These are phyloP conservation scores for Teleogryllus occipitalis DNA, from an alignment of 1,140 invertebrate species.

Conservation along the genomic window DNA sequence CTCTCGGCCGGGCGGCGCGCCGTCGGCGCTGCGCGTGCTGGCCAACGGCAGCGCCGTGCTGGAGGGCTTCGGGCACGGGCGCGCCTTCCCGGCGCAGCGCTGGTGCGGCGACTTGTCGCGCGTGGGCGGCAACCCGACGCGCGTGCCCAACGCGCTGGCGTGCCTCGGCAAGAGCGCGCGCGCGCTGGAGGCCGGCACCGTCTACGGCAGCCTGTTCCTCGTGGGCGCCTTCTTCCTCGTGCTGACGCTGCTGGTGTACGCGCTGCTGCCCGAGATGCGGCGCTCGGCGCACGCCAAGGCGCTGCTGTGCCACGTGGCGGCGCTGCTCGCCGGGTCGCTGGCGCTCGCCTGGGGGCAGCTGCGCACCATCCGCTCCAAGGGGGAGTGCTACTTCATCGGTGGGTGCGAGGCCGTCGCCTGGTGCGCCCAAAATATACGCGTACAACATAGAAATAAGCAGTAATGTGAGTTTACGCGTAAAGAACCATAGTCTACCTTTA, in stretches of 20 bases:
- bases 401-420: background rate
- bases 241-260: conserved; percentile 24
- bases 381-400: background rate
- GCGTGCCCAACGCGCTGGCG: background rate
- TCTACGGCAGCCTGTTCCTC: conserved; percentile 15
- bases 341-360: conserved; percentile 17
- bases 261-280: conserved; percentile 22
- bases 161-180: background rate
- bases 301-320: conserved; percentile 22
- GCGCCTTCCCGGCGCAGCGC: no score
- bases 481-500: no score
- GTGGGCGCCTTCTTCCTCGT: conserved; percentile 23
- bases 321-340: conserved; percentile 14
- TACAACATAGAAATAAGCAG: no score
- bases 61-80: no score
- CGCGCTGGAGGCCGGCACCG: no score
- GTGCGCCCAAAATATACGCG: no score
- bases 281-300: conserved; percentile 25
- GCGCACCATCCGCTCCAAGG: background rate
- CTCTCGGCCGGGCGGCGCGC: no score
- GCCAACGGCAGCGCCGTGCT: no score
- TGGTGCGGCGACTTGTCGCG: background rate
- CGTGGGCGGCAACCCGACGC: background rate
- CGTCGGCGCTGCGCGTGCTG: no score
- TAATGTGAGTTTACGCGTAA: no score